These are phyloP conservation scores for Melipona bicolor DNA, from an alignment of 2,888 invertebrate species.

Conservation along the genomic window DNA sequence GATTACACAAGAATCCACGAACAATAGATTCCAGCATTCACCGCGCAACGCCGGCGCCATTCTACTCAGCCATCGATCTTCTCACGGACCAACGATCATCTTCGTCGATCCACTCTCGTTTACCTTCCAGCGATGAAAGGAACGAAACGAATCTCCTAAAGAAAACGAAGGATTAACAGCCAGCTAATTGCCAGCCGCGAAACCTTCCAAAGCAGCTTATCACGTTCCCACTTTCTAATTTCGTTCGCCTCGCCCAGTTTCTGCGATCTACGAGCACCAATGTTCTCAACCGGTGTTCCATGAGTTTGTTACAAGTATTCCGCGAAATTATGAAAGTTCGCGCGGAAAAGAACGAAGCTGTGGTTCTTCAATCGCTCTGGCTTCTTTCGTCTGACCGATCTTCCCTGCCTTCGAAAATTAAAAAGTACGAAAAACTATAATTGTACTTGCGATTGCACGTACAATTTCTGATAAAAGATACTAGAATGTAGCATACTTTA, in stretches of 20 bases:
- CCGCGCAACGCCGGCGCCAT: neutral
- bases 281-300: no score
- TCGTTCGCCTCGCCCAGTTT: neutral
- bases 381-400: no score
- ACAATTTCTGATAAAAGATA: no score
- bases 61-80: constrained; percentile 5
- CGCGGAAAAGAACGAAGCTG: no score
- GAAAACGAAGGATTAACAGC: constrained; percentile 56
- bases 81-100: constrained; percentile 12
- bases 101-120: constrained; percentile 5
- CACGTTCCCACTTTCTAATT: constrained; percentile 19
- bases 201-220: constrained; percentile 39
- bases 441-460: no score
- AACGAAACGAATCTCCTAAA: constrained; percentile 17
- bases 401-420: no score
- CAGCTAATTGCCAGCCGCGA: constrained; percentile 63
- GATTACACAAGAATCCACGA: neutral
- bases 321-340: no score
- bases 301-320: no score
- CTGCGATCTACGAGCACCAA: no score
- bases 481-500: no score
- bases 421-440: no score
- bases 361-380: no score
- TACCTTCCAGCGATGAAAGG: neutral
- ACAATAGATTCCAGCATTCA: neutral